Base-by-base conservation (phyloP, 2,888 invertebrate species). In the Acrocera orbiculus region DNA sequence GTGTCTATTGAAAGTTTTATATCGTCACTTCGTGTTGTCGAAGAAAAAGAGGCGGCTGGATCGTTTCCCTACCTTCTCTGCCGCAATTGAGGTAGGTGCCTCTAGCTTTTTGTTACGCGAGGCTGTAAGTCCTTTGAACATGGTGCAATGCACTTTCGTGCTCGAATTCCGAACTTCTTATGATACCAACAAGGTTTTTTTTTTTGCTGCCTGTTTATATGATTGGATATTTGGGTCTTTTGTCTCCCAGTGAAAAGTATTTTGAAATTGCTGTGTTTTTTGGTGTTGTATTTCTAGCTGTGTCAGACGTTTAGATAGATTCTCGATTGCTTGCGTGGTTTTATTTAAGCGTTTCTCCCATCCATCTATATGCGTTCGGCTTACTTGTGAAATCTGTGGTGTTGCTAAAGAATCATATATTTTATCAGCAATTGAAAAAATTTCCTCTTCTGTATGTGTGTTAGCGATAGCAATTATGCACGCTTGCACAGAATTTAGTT, bases 381-480 rank as follows among this genome's bases (percentile, higher is more conserved):
- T 19, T 6, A 30, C 14, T 16, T 20, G 20, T 5, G 30, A 19
- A 20, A 30, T 11, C n/a, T 30, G 16, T 9, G 26, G 3, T 15
- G 26, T 25, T 3, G 16, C 7, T 10, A 16, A 16, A 6, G 34
- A 24, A 11, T 35, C 30, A 17, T 25, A 13, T 14, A 35, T 35
- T 25, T 25, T 30, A 26, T 35, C 35, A 4, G 30, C 35, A 11
- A 35, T 35, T 4, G n/a, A 3, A 3, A 35, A 25, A 7, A 35
- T 9, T 26, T 35, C 20, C 11, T 27, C 27, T 14, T n/a, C 22
- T 14, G 19, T 27, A 8, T 32, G 15, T 11, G 24, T 17, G 1
- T 7, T 4, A n/a, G 25, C 19, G 4, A 23, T 28, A 2, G 28
- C 28, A 17, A 11, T 16, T 17, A 11, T n/a, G 6, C 19, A 27